Evolutionary conservation across 2,113 vertebrate species (phyloP).

Genomic region (Microtus ochrogaster): DNA sequence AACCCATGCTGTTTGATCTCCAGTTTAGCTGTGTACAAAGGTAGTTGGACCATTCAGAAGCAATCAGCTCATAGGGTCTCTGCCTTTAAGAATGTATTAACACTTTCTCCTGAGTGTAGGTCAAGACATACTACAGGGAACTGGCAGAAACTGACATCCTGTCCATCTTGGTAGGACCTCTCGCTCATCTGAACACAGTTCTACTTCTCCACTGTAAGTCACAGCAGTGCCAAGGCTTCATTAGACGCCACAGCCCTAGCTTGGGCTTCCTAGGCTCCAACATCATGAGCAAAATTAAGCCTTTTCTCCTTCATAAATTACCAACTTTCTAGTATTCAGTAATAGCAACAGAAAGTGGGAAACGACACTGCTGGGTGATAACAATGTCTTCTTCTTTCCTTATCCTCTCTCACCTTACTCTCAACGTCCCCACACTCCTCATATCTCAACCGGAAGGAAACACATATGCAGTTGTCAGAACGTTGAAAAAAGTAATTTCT

Average conservation of each 20-base stretch:
- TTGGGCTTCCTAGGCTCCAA: not conserved
- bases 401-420: not conserved
- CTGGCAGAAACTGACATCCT: not conserved
- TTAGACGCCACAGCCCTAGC: rapidly evolving
- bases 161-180: not conserved
- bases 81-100: not conserved
- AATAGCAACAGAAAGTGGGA: not conserved
- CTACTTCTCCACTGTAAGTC: not conserved
- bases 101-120: not conserved
- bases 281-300: not conserved
- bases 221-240: not conserved
- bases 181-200: not conserved
- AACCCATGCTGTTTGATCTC: not conserved
- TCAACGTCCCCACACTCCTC: too few relatives aligned
- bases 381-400: not conserved
- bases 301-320: not conserved
- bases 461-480: too few relatives aligned
- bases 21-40: not conserved
- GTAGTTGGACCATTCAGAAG: not conserved
- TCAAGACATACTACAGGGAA: not conserved
- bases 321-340: not conserved
- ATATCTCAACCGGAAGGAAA: not conserved
- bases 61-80: not conserved
- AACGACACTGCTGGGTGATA: not conserved
- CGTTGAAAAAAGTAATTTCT: not conserved